Base-by-base conservation (phyloP, 2,113 vertebrate genomes). In the Spilogale gracilis region DNA sequence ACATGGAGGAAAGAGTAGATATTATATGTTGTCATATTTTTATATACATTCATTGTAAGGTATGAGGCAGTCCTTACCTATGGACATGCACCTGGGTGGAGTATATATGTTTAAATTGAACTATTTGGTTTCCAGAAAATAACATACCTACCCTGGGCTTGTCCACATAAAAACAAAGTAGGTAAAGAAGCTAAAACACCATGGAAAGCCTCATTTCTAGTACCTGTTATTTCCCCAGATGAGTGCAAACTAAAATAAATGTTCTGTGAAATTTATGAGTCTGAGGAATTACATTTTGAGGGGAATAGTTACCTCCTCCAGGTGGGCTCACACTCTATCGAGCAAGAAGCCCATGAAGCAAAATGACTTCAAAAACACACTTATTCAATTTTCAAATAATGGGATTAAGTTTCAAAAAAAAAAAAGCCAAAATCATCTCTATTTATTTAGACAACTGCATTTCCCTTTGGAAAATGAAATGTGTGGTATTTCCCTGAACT, bases 201-300 rank as follows among this genome's bases (percentile, higher is more conserved):
- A 45, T 5, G 74, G 76, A 97, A 97, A 97, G 56, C 67, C 63
- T 69, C 89, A 96, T 97, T 95, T 84, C 91, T 96, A 97, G 94
- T 98, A 93, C 52, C 97, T 96, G 96, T 98, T 97, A 96, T 98
- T 98, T 98, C 94, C 98, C 97, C 69, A 83, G 94, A 98, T 95
- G 92, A 97, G 79, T 82, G 94, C 27, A 54, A 97, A 96, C 96
- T 91, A 76, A 98, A 98, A 97, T 98, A 98, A 98, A 98, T 91
- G 93, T 98, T 96, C 95, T 98, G 52, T 78, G 88, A 98, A 98
- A 98, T 98, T 98, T 98, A 98, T 97, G 97, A 97, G 94, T 97
- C 96, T 98, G 79, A 97, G 92, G 98, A 98, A 92, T 98, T 97
- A 89, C 81, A 81, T 98, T 98, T 95, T 97, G 94, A 98, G 96